Evolutionary conservation across 1,140 invertebrate genomes (phyloP).

Genomic region (Littorina saxatilis): DNA sequence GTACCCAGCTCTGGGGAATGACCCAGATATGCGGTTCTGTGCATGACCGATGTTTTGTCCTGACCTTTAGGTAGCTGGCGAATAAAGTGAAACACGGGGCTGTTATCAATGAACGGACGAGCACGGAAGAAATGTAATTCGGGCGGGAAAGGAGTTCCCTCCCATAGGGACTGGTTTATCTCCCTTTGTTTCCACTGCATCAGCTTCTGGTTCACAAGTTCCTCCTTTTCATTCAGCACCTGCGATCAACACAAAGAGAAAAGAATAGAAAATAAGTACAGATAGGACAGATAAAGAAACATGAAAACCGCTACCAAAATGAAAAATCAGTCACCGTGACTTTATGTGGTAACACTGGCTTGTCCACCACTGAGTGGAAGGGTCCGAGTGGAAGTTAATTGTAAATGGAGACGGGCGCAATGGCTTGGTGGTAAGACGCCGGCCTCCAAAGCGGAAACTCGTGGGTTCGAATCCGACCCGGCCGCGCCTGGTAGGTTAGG

Average conservation of each 20-base stretch:
- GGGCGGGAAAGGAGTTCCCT: conserved; percentile 21
- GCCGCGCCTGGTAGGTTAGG: too few relatives aligned
- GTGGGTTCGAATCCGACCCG: too few relatives aligned
- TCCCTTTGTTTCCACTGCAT: conserved; percentile 4
- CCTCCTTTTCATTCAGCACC: conserved; percentile 1
- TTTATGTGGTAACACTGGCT: not conserved
- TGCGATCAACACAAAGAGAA: not conserved
- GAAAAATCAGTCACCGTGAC: not conserved
- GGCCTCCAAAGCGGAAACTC: too few relatives aligned
- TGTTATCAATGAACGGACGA: conserved; percentile 4
- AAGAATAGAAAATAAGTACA: not conserved
- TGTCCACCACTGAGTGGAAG: too few relatives aligned
- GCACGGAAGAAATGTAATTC: conserved; percentile 28
- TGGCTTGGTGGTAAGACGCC: too few relatives aligned
- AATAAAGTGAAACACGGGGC: conserved; percentile 20
- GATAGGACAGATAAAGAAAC: not conserved
- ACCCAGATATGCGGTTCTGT: too few relatives aligned
- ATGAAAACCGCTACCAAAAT: not conserved
- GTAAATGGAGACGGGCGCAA: too few relatives aligned
- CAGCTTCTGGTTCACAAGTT: not conserved
- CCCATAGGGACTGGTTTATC: not conserved
- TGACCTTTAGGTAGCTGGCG: conserved; percentile 30
- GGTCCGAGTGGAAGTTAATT: too few relatives aligned
- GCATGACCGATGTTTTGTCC: too few relatives aligned
- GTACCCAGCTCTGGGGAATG: too few relatives aligned